Percentiles rank a stretch among this genome's conserved stretches.
phyloP scores from a whole-genome alignment of 2,888 invertebrate genomes.

The Syrista parreyssii region DNA sequence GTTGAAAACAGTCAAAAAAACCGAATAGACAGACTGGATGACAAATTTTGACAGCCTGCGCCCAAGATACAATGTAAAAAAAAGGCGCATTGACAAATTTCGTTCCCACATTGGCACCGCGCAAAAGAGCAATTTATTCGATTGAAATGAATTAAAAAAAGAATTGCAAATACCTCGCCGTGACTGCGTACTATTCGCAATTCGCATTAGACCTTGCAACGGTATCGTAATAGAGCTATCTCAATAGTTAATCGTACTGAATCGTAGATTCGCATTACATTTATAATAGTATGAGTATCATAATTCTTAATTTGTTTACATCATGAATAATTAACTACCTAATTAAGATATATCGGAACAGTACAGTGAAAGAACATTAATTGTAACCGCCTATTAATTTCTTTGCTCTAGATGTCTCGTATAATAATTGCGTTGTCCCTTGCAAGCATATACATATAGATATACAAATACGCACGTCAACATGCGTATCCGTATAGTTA shows the following conservation, averaged over 20 bases:
- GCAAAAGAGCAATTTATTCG: too few relatives aligned
- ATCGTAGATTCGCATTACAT: constrained; percentile 42
- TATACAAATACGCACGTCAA: constrained; percentile 14
- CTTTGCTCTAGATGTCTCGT: constrained; percentile 24
- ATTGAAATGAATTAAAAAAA: not conserved
- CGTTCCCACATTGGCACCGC: too few relatives aligned
- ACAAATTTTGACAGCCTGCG: constrained; percentile 2
- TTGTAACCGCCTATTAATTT: constrained; percentile 42
- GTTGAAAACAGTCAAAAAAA: not conserved
- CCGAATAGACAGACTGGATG: not conserved
- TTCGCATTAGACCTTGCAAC: constrained; percentile 36
- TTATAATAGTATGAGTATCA: constrained; percentile 46
- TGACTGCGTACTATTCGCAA: constrained; percentile 32
- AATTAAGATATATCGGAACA: constrained; percentile 56
- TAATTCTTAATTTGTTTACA: constrained; percentile 44
- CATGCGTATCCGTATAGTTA: constrained; percentile 29
- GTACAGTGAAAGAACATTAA: constrained; percentile 55
- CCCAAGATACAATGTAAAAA: constrained; percentile 1
- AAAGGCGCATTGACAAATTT: not conserved
- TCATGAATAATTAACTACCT: constrained; percentile 49
- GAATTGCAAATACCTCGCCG: constrained; percentile 13
- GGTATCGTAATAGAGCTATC: constrained; percentile 37
- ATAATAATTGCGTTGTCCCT: constrained; percentile 9
- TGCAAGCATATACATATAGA: constrained; percentile 10
- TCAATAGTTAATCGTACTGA: constrained; percentile 45